phyloP scores from a whole-genome alignment of 2,113 vertebrate species.

The Melospiza georgiana region DNA sequence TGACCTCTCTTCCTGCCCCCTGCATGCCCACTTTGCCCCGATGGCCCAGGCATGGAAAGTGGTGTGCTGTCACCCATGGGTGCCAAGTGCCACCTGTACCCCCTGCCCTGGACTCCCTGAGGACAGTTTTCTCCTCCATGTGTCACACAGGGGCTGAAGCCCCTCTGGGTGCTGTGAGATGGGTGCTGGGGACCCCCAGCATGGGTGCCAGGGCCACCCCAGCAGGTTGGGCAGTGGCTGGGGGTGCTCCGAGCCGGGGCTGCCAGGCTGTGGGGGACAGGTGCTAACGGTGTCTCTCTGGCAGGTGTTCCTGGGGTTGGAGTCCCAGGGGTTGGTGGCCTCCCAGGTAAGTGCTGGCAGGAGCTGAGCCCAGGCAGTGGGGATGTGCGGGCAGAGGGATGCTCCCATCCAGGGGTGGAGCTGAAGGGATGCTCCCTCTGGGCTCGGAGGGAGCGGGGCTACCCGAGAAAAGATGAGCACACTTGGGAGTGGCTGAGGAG shows the following conservation, averaged over 20 bases:
- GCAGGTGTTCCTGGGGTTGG: conserved; percentile 32
- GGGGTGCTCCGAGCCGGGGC: fast-evolving
- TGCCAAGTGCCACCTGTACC: neutral
- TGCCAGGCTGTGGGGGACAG: fast-evolving
- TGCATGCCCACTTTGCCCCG: fast-evolving
- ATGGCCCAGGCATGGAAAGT: neutral
- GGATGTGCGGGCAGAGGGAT: neutral
- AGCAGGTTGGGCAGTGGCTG: neutral
- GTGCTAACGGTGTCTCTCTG: neutral
- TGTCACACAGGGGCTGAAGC: neutral
- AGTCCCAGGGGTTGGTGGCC: conserved; percentile 22
- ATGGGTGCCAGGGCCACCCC: neutral
- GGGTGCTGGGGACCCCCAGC: neutral
- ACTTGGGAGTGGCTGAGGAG: neutral
- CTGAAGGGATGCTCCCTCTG: neutral
- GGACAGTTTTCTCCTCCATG: neutral
- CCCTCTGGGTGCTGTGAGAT: neutral
- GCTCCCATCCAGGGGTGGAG: neutral
- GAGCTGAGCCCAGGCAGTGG: neutral
- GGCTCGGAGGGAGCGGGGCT: fast-evolving
- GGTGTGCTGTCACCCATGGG: neutral
- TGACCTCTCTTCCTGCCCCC: neutral
- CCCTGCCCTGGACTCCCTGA: fast-evolving
- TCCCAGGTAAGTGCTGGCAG: conserved; percentile 27
- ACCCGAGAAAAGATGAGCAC: fast-evolving